These are phyloP conservation scores for Rambutsinella grinnellia DNA, from an alignment of 2,888 invertebrate genomes.

Conservation along the genomic window DNA sequence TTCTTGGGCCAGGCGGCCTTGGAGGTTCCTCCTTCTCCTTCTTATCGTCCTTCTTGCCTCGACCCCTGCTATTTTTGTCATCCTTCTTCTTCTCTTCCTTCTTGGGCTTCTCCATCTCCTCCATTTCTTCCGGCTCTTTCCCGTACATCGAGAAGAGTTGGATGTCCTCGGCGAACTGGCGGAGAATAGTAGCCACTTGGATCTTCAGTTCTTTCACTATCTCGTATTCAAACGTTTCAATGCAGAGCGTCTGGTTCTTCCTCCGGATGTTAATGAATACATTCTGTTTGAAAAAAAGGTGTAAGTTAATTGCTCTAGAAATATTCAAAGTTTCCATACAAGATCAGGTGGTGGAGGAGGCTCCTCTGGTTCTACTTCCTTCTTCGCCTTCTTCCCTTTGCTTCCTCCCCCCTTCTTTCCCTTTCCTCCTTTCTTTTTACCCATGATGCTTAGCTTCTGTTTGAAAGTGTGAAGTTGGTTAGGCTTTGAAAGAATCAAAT, in stretches of 20 bases:
- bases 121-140: constrained; percentile 41
- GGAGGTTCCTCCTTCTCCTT: constrained; percentile 3
- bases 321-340: constrained; percentile 37
- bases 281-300: constrained; percentile 36
- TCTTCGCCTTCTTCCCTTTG: constrained; percentile 21
- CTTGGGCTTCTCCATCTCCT: constrained; percentile 37
- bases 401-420: constrained; percentile 30
- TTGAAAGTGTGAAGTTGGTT: too few relatives aligned
- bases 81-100: constrained; percentile 27
- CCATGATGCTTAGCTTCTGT: too few relatives aligned
- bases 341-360: constrained; percentile 46
- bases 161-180: constrained; percentile 47
- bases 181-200: constrained; percentile 38
- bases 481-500: too few relatives aligned
- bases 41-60: neutral
- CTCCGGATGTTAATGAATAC: constrained; percentile 37
- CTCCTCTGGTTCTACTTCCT: constrained; percentile 16
- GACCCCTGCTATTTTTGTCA: neutral
- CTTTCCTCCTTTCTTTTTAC: constrained; percentile 16
- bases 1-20: constrained; percentile 25
- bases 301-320: constrained; percentile 13
- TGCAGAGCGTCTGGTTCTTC: constrained; percentile 30
- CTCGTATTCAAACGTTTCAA: constrained; percentile 38
- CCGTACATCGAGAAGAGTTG: constrained; percentile 24
- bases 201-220: constrained; percentile 39